These are phyloP conservation scores for Meiosimyza decipiens DNA, from an alignment of 2,888 invertebrate genomes.

Conservation along the genomic window DNA sequence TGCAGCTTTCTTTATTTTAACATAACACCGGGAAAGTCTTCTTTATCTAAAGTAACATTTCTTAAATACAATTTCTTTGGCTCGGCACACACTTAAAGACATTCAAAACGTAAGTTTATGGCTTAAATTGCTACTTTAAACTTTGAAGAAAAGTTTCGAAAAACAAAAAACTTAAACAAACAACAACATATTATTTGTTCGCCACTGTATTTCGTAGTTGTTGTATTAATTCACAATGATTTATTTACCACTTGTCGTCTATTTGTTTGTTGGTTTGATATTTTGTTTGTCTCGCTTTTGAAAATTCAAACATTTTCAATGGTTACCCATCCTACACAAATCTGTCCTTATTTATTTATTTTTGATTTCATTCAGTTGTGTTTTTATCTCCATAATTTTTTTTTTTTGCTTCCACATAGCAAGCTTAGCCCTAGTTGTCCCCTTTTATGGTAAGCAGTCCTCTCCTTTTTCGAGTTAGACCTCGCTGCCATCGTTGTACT, in stretches of 20 bases:
- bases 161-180: not conserved
- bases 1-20: no score
- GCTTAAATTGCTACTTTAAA: no score
- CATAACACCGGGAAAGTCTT: no score
- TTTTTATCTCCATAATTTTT: no score
- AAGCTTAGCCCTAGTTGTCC: constrained; percentile 16
- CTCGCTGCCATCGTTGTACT: constrained; percentile 4
- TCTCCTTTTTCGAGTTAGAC: constrained; percentile 3
- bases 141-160: no score
- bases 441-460: constrained; percentile 24
- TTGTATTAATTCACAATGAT: not conserved
- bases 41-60: no score
- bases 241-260: constrained; percentile 11
- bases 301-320: constrained; percentile 32
- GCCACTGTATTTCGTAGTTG: not conserved
- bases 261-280: constrained; percentile 24
- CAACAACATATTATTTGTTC: constrained; percentile 13
- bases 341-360: constrained; percentile 24
- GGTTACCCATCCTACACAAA: constrained; percentile 12
- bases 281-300: constrained; percentile 10
- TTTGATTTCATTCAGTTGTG: constrained; percentile 6
- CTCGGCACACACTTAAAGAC: no score
- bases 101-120: no score
- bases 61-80: no score
- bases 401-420: constrained; percentile 26